phyloP scores from a whole-genome alignment of 1,140 invertebrate species.

The Aphelenchoides avenae region DNA sequence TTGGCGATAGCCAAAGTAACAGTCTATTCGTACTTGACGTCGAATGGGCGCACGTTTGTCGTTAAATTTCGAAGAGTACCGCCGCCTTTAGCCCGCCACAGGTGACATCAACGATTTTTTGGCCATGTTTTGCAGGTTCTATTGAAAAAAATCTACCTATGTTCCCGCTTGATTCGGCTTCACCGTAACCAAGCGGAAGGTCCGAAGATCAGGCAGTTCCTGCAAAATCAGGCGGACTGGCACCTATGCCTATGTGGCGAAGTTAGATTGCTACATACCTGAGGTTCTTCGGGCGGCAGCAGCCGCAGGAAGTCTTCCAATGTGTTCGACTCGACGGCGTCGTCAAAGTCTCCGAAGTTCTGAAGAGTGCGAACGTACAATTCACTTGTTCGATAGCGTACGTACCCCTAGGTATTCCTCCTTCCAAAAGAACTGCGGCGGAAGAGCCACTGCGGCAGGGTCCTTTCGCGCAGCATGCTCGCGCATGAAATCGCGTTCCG shows the following conservation, averaged over 20 bases:
- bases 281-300: conserved; percentile 16
- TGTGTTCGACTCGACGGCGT: conserved; percentile 27
- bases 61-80: too few species aligned
- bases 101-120: background rate
- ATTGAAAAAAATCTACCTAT: conserved; percentile 4
- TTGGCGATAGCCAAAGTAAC: too few species aligned
- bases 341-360: conserved; percentile 35
- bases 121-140: background rate
- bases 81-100: too few species aligned
- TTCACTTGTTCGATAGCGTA: too few species aligned
- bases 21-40: too few species aligned
- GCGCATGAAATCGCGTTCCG: conserved; percentile 35
- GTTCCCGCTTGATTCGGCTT: conserved; percentile 7
- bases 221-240: too few species aligned
- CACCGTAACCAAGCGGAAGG: background rate
- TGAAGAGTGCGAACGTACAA: conserved; percentile 3
- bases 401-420: conserved; percentile 28
- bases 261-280: background rate
- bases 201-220: background rate
- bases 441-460: conserved; percentile 13
- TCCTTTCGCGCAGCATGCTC: conserved; percentile 19
- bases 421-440: conserved; percentile 36
- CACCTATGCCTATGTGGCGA: too few species aligned
- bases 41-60: too few species aligned
- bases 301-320: conserved; percentile 30